Conservation (phyloP, 2,113 vertebrate genomes). For the Ictalurus punctatus region DNA sequence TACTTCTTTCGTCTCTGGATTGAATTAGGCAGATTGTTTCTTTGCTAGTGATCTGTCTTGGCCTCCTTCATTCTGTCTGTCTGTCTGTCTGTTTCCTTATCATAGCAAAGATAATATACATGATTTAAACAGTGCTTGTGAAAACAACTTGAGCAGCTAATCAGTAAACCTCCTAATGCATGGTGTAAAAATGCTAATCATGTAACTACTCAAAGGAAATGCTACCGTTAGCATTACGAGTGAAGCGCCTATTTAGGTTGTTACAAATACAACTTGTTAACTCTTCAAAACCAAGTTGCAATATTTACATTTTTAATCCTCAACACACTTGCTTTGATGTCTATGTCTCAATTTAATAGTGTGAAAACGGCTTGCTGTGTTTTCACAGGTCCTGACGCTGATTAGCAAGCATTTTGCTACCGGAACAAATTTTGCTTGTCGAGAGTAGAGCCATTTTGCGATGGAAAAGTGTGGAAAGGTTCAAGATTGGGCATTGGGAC, state of each 20-base stretch:
- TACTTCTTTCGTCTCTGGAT: constrained; percentile 42
- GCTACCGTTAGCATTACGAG: not conserved
- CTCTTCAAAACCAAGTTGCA: not conserved
- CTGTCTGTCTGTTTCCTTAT: constrained; percentile 19
- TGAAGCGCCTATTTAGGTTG: not conserved
- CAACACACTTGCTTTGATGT: not conserved
- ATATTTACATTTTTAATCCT: not conserved
- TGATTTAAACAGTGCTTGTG: not conserved
- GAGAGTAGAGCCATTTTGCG: not conserved
- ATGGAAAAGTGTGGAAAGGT: not conserved
- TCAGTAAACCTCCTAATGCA: not conserved
- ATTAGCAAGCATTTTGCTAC: not conserved
- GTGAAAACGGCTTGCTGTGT: not conserved
- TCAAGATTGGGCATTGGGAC: not conserved
- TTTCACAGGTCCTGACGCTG: not conserved
- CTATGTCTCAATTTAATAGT: not conserved
- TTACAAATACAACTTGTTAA: not conserved
- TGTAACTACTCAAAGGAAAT: not conserved
- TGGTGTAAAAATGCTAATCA: not conserved
- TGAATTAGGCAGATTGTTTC: constrained; percentile 38
- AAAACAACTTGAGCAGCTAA: not conserved
- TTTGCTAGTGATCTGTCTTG: constrained; percentile 40
- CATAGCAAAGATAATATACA: not conserved
- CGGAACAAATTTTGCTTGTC: not conserved
- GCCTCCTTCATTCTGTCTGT: constrained; percentile 4